Percentiles rank a stretch among this genome's conserved stretches.
Conservation (phyloP, 2,797 vertebrate species). For the Gadopsis bispinosus region DNA sequence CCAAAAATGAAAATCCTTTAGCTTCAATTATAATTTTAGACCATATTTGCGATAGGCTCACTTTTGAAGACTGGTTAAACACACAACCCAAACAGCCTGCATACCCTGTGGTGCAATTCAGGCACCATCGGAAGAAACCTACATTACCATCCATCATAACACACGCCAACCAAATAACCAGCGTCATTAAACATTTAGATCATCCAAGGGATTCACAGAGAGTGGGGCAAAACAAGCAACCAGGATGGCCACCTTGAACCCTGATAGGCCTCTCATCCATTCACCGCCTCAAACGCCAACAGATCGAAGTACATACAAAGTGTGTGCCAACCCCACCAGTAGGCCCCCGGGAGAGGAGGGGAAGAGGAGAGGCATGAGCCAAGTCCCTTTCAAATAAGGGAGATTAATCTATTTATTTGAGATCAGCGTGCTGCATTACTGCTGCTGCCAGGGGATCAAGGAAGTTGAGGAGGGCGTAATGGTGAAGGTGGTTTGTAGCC, state of each 20-base stretch:
- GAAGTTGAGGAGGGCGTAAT: slow-evolving; percentile 43
- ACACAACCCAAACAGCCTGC: slow-evolving; percentile 63
- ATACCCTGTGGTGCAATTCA: slow-evolving; percentile 73
- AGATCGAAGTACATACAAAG: slow-evolving; percentile 84
- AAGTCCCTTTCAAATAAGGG: slow-evolving; percentile 64
- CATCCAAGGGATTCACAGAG: slow-evolving; percentile 58
- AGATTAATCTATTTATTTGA: slow-evolving; percentile 85
- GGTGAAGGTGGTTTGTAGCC: slow-evolving; percentile 37
- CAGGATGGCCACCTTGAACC: slow-evolving; percentile 63
- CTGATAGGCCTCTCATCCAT: slow-evolving; percentile 66
- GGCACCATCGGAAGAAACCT: slow-evolving; percentile 51
- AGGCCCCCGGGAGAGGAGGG: slow-evolving; percentile 70
- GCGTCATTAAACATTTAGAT: slow-evolving; percentile 82
- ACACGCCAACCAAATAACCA: slow-evolving; percentile 78
- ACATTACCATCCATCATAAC: slow-evolving; percentile 80
- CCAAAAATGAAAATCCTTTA: slow-evolving; percentile 2
- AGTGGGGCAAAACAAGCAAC: slow-evolving; percentile 47
- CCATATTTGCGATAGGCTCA: slow-evolving; percentile 32
- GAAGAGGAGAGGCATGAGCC: slow-evolving; percentile 49
- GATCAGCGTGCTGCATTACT: slow-evolving; percentile 81
- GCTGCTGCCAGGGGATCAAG: slow-evolving; percentile 58
- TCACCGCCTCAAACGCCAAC: slow-evolving; percentile 68
- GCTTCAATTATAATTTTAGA: slow-evolving; percentile 4
- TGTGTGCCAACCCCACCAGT: slow-evolving; percentile 62
- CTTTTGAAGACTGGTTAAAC: slow-evolving; percentile 69